Evolutionary conservation across 2,888 invertebrate species (phyloP).

Genomic region (Cheilosia impressa): DNA sequence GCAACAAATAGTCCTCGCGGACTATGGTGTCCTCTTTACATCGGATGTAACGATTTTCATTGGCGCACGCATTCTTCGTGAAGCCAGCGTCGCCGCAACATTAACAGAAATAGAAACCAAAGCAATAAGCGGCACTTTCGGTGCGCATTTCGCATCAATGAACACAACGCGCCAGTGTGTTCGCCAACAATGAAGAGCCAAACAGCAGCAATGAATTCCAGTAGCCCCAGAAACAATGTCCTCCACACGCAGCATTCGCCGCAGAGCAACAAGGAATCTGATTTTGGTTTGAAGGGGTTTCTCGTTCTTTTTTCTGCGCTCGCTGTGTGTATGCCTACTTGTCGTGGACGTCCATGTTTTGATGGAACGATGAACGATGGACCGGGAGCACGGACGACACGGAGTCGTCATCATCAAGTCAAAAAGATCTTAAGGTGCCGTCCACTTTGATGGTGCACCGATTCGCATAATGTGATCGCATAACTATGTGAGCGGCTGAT

Average conservation of each 20-base stretch:
- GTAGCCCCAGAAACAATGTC: conserved; percentile 72
- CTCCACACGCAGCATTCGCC: conserved; percentile 71
- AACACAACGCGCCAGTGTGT: conserved; percentile 32
- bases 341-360: conserved; percentile 42
- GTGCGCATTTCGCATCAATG: conserved; percentile 68
- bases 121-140: conserved; percentile 65
- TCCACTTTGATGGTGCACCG: conserved; percentile 76
- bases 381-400: conserved; percentile 59
- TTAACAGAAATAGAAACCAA: conserved; percentile 74
- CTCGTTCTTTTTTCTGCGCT: conserved; percentile 22
- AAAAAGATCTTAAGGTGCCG: conserved; percentile 77
- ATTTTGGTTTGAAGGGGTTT: conserved; percentile 77
- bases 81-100: conserved; percentile 27
- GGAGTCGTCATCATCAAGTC: conserved; percentile 77
- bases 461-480: conserved; percentile 75
- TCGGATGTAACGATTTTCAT: conserved; percentile 63
- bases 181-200: conserved; percentile 38
- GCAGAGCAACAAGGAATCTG: conserved; percentile 62
- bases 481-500: conserved; percentile 65
- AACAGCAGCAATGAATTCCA: conserved; percentile 74
- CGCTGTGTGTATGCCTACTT: neutral
- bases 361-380: conserved; percentile 55
- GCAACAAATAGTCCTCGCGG: conserved; percentile 62
- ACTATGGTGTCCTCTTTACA: conserved; percentile 47
- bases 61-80: conserved; percentile 69